A percentile compares a stretch with the other conserved stretches of the same genome.
Evolutionary conservation across 2,113 vertebrate genomes (phyloP).

Genomic region (human): GRCh38 chr4:31734501-31735000

Average conservation of each 20-base stretch:
- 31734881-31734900: background rate
- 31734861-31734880: background rate
- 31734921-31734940: background rate
- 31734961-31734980: background rate
- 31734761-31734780: background rate
- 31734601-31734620: background rate
- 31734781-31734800: background rate
- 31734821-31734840: background rate
- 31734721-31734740: background rate
- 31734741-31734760: background rate
- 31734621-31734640: background rate
- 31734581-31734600: background rate
- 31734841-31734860: background rate
- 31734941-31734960: background rate
- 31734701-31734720: background rate
- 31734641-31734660: background rate
- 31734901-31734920: background rate
- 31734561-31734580: background rate
- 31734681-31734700: background rate
- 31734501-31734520: background rate
- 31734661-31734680: background rate
- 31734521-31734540: background rate
- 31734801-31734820: background rate
- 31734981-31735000: background rate
- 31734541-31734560: background rate